Evolutionary conservation across 2,113 vertebrate genomes (phyloP).

Genomic region (Vidua chalybeata): DNA sequence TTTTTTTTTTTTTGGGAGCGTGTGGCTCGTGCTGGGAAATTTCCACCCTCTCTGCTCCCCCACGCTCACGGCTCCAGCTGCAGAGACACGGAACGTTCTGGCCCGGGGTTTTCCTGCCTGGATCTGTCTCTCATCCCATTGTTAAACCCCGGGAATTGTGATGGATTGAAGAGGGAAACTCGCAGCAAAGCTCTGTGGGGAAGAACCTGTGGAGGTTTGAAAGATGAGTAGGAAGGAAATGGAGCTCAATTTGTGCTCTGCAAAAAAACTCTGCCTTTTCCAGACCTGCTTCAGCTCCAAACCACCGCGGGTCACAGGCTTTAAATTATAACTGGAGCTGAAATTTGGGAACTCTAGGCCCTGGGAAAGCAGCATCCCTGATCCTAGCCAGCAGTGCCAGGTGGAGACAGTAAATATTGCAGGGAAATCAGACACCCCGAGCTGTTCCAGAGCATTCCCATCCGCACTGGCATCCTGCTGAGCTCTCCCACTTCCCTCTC

Average conservation of each 20-base stretch:
- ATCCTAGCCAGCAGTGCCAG: not conserved
- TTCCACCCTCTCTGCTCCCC: not conserved
- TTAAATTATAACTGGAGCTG: not conserved
- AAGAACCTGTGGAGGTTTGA: not conserved
- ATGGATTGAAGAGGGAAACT: not conserved
- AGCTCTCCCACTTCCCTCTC: not conserved
- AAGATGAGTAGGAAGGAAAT: conserved; percentile 21
- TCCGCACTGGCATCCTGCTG: accelerated
- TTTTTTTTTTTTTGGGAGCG: too few species aligned
- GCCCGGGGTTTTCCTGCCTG: not conserved
- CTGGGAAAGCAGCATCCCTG: not conserved
- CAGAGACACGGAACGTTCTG: not conserved
- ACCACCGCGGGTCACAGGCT: not conserved
- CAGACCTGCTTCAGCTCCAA: not conserved
- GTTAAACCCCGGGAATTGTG: not conserved
- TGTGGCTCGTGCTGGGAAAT: not conserved
- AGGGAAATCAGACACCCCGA: not conserved
- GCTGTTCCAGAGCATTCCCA: not conserved
- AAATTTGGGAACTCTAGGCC: not conserved
- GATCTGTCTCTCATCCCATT: not conserved
- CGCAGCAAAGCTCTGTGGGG: not conserved
- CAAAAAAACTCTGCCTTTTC: not conserved
- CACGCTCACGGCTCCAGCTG: not conserved
- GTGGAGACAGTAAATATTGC: not conserved
- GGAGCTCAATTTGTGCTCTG: not conserved